Conservation (phyloP, 2,797 vertebrate genomes). For the Cephalopachus bancanus region DNA sequence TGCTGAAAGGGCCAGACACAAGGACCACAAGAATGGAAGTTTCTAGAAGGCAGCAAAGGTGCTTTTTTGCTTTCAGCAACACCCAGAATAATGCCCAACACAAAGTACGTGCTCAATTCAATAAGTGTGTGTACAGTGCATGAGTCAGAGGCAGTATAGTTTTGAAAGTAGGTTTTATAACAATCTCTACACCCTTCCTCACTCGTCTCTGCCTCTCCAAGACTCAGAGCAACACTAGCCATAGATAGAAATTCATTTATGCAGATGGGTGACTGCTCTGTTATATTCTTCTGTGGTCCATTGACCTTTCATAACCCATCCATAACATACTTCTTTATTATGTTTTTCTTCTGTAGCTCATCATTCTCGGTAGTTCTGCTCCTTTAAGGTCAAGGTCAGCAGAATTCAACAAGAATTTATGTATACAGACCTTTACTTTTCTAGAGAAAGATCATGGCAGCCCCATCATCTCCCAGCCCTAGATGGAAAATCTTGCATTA, state of each 20-base stretch:
- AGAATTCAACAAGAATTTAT: background rate
- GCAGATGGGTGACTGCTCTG: background rate
- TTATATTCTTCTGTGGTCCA: background rate
- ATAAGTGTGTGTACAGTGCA: background rate
- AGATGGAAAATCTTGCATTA: background rate
- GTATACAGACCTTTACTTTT: background rate
- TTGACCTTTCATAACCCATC: background rate
- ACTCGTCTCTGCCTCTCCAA: background rate
- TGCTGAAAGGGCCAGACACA: background rate
- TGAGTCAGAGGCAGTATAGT: accelerated
- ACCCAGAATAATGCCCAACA: background rate
- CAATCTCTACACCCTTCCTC: background rate
- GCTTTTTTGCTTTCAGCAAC: background rate
- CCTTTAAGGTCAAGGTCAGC: background rate
- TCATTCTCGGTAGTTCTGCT: background rate
- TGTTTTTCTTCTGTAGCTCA: background rate
- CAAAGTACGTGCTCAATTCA: accelerated
- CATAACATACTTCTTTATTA: background rate
- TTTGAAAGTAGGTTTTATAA: background rate
- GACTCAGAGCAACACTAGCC: background rate
- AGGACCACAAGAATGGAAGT: background rate
- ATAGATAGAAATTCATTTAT: background rate
- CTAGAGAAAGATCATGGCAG: background rate
- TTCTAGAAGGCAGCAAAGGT: background rate
- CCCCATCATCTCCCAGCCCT: background rate